Conservation (phyloP, 2,797 vertebrate genomes). For the Falco concolor region DNA sequence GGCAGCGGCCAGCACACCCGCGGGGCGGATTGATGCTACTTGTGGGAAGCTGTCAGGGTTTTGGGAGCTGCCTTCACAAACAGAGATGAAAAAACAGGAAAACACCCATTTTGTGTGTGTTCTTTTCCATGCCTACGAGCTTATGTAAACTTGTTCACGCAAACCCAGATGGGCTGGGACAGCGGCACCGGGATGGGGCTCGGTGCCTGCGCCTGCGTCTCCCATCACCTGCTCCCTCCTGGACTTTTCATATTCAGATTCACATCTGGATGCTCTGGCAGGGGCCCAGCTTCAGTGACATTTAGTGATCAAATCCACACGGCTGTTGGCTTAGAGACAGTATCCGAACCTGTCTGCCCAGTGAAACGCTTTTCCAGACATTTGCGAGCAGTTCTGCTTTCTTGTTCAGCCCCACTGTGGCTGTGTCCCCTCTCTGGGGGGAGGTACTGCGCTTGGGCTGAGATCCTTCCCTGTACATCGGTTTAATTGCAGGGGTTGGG, state of each 20-base stretch:
- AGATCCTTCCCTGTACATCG: background rate
- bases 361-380: background rate
- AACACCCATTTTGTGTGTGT: background rate
- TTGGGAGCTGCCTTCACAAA: background rate
- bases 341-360: background rate
- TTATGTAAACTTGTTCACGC: background rate
- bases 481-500: background rate
- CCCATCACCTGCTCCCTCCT: conserved; percentile 33
- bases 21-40: background rate
- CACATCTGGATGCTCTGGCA: conserved; percentile 57
- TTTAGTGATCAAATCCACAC: background rate
- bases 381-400: accelerated
- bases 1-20: background rate
- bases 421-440: background rate
- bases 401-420: accelerated
- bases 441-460: accelerated
- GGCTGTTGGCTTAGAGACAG: background rate
- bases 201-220: background rate
- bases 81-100: background rate
- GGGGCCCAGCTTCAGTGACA: background rate
- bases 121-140: background rate
- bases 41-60: background rate
- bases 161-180: background rate
- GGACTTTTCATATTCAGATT: conserved; percentile 55
- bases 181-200: background rate